Evolutionary conservation across 2,797 vertebrate species (phyloP).

Genomic region (Cyclura pinguis): DNA sequence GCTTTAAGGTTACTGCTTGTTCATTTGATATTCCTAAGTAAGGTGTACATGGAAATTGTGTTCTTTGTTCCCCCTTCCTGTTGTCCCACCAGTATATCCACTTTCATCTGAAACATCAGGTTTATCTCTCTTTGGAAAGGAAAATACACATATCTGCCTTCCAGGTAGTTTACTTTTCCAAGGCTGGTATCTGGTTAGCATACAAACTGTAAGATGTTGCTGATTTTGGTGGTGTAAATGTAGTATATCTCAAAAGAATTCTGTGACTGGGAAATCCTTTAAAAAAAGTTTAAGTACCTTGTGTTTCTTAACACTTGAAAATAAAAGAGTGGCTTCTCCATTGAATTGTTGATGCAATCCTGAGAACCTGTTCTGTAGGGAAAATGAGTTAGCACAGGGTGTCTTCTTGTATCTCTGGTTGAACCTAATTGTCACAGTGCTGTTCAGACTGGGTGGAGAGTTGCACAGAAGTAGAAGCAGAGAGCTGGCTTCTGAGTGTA

Average conservation of each 20-base stretch:
- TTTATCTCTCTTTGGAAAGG: neutral
- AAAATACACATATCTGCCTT: neutral
- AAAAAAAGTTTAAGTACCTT: neutral
- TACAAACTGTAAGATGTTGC: neutral
- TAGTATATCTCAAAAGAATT: conserved; percentile 21
- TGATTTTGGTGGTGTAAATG: neutral
- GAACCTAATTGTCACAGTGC: conserved; percentile 14
- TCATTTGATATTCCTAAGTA: neutral
- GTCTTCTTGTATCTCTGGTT: conserved; percentile 14
- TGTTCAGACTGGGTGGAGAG: conserved; percentile 10
- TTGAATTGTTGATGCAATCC: neutral
- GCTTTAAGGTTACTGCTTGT: neutral
- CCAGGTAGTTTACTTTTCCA: conserved; percentile 1
- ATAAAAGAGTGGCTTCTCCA: conserved; percentile 3
- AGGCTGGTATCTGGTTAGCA: neutral
- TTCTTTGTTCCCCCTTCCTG: neutral
- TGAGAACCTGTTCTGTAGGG: conserved; percentile 33
- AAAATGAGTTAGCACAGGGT: neutral
- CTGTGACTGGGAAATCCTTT: conserved; percentile 18
- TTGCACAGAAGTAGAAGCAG: neutral
- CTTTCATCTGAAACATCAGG: neutral
- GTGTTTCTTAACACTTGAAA: conserved; percentile 8
- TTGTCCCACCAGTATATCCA: neutral
- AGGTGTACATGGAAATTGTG: neutral
- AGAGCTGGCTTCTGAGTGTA: neutral